Conservation (phyloP, 2,113 vertebrate genomes). For the Catharus minimus region DNA sequence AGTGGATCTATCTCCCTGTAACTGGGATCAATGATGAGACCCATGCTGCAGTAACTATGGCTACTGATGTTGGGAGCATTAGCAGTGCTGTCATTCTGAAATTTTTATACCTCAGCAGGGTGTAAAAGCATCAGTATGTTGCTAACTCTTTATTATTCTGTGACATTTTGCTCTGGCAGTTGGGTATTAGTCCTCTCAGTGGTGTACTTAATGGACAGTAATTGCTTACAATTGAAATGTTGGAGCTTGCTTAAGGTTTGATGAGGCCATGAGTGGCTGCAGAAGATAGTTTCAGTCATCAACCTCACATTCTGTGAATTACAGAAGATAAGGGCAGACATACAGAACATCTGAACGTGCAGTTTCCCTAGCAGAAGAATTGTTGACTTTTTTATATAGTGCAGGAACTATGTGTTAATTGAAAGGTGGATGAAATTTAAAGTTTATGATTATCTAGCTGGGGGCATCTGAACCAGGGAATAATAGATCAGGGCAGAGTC, state of each 20-base stretch:
- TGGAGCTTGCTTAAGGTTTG: not conserved
- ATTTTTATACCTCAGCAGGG: not conserved
- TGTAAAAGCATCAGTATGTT: not conserved
- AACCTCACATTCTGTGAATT: not conserved
- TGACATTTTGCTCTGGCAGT: conserved; percentile 14
- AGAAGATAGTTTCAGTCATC: not conserved
- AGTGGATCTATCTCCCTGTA: not conserved
- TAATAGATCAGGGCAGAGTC: not conserved
- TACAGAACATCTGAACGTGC: not conserved
- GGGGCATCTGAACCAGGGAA: not conserved
- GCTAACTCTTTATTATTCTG: conserved; percentile 16
- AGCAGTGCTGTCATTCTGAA: not conserved
- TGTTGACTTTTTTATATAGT: not conserved
- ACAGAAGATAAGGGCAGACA: not conserved
- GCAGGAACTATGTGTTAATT: not conserved
- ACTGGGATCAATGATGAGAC: not conserved
- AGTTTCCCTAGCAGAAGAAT: not conserved
- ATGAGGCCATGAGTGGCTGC: not conserved
- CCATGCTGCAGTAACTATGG: not conserved
- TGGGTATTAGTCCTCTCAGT: not conserved
- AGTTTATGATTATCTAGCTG: not conserved
- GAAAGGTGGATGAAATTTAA: not conserved
- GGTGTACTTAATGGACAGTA: not conserved
- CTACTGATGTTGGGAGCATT: not conserved
- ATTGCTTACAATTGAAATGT: not conserved